A percentile compares a stretch with the other conserved stretches of the same genome.
These are phyloP conservation scores for Lingula anatina DNA, from an alignment of 2,888 invertebrate species.

Conservation along the genomic window DNA sequence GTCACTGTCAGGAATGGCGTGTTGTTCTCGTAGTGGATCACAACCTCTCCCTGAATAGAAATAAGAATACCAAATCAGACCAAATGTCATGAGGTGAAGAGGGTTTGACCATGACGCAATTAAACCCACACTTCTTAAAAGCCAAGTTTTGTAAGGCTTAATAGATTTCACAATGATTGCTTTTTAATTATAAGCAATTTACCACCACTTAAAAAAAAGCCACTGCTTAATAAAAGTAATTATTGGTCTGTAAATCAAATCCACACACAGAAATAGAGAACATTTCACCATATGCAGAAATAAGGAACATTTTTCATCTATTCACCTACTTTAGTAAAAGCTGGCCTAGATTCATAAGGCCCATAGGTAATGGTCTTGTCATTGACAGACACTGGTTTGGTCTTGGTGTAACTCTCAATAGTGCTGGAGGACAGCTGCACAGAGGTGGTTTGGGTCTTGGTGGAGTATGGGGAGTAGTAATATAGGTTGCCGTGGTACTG, in stretches of 20 bases:
- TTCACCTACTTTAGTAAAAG: constrained; percentile 53
- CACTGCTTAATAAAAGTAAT: too few species aligned
- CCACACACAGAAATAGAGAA: too few species aligned
- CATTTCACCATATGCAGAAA: too few species aligned
- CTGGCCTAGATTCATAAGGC: constrained; percentile 71
- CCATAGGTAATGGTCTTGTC: constrained; percentile 85
- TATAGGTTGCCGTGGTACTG: constrained; percentile 80
- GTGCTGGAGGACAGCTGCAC: constrained; percentile 72
- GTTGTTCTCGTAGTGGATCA: constrained; percentile 92
- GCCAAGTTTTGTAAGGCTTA: too few species aligned
- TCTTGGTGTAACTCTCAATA: constrained; percentile 58
- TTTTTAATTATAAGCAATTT: too few species aligned
- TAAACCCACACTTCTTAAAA: too few species aligned
- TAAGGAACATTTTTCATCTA: too few species aligned
- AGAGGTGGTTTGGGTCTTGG: constrained; percentile 74
- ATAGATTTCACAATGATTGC: too few species aligned
- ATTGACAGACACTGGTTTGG: constrained; percentile 57
- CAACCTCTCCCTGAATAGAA: constrained; percentile 56
- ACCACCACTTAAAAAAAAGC: too few species aligned
- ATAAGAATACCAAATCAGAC: background rate
- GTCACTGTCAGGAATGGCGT: constrained; percentile 93
- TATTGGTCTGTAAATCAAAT: too few species aligned
- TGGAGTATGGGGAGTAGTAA: constrained; percentile 76
- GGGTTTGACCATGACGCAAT: too few species aligned
- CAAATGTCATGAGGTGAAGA: background rate